A percentile compares a stretch with the other conserved stretches of the same genome.
Evolutionary conservation across 2,113 vertebrate species (phyloP).

Genomic region (Sinosuthora webbiana): DNA sequence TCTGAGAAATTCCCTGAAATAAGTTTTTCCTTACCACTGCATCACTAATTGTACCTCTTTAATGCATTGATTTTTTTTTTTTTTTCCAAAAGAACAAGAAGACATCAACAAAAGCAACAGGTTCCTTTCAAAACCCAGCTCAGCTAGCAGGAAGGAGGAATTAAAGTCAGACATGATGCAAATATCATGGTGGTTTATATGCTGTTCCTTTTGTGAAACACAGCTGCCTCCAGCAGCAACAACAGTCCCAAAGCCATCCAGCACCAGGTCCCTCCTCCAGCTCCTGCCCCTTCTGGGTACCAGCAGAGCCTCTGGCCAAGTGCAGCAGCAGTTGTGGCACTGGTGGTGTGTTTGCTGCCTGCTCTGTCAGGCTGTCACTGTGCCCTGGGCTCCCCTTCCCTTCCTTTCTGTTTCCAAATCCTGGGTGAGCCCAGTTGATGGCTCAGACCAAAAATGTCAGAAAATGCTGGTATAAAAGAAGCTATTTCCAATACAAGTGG

Average conservation of each 20-base stretch:
- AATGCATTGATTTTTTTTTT: not conserved
- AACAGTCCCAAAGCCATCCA: not conserved
- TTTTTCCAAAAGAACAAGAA: not conserved
- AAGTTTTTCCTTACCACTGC: not conserved
- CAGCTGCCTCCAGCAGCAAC: not conserved
- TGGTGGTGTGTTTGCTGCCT: not conserved
- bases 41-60: not conserved
- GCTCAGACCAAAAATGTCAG: not conserved
- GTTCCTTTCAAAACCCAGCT: not conserved
- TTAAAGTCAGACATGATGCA: not conserved
- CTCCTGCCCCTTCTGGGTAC: not conserved
- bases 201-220: not conserved
- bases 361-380: not conserved
- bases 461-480: not conserved
- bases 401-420: not conserved
- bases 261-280: not conserved
- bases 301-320: not conserved
- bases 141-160: not conserved
- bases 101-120: not conserved
- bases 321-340: no score
- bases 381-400: not conserved
- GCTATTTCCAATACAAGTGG: not conserved
- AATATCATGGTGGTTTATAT: not conserved
- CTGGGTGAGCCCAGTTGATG: not conserved
- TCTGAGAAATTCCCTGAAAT: not conserved